phyloP scores from a whole-genome alignment of 2,888 invertebrate species.

The Pseudanteris insignis region DNA sequence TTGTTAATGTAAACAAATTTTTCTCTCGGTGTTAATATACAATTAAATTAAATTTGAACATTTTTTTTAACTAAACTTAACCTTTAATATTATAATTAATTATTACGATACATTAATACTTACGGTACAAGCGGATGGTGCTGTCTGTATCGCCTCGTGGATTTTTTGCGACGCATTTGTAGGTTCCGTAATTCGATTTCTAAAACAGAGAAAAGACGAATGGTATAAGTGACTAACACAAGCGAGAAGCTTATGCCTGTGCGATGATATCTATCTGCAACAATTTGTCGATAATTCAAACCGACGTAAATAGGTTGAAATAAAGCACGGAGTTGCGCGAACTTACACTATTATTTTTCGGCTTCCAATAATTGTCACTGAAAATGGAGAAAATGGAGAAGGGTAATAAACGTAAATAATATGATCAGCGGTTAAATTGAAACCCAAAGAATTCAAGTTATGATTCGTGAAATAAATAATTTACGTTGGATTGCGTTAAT shows the following conservation, averaged over 20 bases:
- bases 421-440: slow-evolving; percentile 29
- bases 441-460: slow-evolving; percentile 22
- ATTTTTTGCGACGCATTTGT: slow-evolving; percentile 90
- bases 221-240: slow-evolving; percentile 32
- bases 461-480: slow-evolving; percentile 17
- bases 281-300: slow-evolving; percentile 41
- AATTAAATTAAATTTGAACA: too few species aligned
- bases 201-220: slow-evolving; percentile 59
- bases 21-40: too few species aligned
- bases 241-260: slow-evolving; percentile 13
- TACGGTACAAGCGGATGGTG: slow-evolving; percentile 87
- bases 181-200: slow-evolving; percentile 84
- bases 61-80: too few species aligned
- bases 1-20: too few species aligned
- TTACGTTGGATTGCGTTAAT: slow-evolving; percentile 10
- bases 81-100: too few species aligned
- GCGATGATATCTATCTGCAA: slow-evolving; percentile 33
- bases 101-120: too few species aligned
- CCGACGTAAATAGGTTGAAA: slow-evolving; percentile 39
- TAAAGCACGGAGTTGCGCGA: slow-evolving; percentile 33
- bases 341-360: slow-evolving; percentile 41
- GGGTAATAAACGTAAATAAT: slow-evolving; percentile 40
- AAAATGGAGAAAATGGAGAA: slow-evolving; percentile 7
- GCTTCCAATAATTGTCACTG: slow-evolving; percentile 35
- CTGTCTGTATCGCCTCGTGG: slow-evolving; percentile 91